Conservation (phyloP, 2,797 vertebrate genomes). For the Sarcoramphus papa region DNA sequence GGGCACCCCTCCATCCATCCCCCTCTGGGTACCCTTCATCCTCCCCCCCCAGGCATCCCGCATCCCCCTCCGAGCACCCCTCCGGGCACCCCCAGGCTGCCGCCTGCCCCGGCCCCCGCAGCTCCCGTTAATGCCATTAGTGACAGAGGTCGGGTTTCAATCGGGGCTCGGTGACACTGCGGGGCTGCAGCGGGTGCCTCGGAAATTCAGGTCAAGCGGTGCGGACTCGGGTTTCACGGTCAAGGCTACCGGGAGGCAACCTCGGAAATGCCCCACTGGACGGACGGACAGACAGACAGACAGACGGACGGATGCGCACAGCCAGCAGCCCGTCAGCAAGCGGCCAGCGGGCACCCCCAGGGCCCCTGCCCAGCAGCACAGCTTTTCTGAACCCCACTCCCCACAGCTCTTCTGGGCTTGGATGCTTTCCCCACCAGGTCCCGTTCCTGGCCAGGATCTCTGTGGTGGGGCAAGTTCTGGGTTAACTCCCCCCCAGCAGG, state of each 20-base stretch:
- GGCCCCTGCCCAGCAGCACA: too few species aligned
- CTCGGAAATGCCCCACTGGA: not conserved
- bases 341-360: rapidly evolving
- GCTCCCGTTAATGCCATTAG: slow-evolving; percentile 71
- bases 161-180: slow-evolving; percentile 54
- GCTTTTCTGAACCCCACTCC: not conserved
- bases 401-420: not conserved
- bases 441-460: not conserved
- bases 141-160: slow-evolving; percentile 67
- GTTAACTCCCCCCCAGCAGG: slow-evolving; percentile 7
- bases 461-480: not conserved
- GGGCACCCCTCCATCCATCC: not conserved
- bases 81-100: not conserved
- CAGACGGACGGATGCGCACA: not conserved
- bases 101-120: not conserved
- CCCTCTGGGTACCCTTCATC: not conserved
- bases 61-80: not conserved
- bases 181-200: slow-evolving; percentile 52
- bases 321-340: not conserved
- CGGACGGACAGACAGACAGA: not conserved
- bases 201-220: slow-evolving; percentile 68
- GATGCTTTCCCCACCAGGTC: not conserved
- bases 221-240: slow-evolving; percentile 60
- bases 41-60: not conserved
- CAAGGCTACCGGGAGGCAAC: slow-evolving; percentile 56